Percentiles rank a stretch among this genome's conserved stretches.
Conservation (phyloP, 2,888 invertebrate genomes). For the Syritta pipiens region DNA sequence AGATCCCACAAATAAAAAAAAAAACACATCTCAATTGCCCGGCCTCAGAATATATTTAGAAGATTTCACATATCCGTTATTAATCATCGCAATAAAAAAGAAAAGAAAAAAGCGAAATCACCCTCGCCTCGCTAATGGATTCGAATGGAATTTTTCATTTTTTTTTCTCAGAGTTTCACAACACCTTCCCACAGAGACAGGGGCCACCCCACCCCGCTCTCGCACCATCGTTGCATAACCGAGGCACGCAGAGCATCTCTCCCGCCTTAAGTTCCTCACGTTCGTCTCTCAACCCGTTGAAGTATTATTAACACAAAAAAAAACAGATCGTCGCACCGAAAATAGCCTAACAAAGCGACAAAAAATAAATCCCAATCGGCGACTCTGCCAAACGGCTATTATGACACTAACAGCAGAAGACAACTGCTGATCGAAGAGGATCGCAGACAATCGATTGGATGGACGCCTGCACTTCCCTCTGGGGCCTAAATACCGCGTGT, state of each 20-base stretch:
- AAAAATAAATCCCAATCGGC: slow-evolving; percentile 6
- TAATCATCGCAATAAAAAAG: slow-evolving; percentile 13
- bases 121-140: slow-evolving; percentile 1
- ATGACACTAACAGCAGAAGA: slow-evolving; percentile 21
- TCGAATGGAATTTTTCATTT: not conserved
- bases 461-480: not conserved
- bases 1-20: not conserved
- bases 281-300: slow-evolving; percentile 5
- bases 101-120: not conserved
- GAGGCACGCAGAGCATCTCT: not conserved
- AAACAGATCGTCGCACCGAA: slow-evolving; percentile 17
- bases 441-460: not conserved
- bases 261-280: not conserved
- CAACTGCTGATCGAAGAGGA: no score
- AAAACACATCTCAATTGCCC: not conserved
- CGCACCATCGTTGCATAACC: not conserved
- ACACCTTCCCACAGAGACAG: no score
- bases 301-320: slow-evolving; percentile 33
- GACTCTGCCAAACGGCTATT: no score
- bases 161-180: no score
- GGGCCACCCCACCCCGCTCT: not conserved
- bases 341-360: slow-evolving; percentile 21
- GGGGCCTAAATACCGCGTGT: slow-evolving; percentile 6
- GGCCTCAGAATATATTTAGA: slow-evolving; percentile 24
- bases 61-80: slow-evolving; percentile 16